phyloP scores from a whole-genome alignment of 2,797 vertebrate genomes.

The Anniella stebbinsi region DNA sequence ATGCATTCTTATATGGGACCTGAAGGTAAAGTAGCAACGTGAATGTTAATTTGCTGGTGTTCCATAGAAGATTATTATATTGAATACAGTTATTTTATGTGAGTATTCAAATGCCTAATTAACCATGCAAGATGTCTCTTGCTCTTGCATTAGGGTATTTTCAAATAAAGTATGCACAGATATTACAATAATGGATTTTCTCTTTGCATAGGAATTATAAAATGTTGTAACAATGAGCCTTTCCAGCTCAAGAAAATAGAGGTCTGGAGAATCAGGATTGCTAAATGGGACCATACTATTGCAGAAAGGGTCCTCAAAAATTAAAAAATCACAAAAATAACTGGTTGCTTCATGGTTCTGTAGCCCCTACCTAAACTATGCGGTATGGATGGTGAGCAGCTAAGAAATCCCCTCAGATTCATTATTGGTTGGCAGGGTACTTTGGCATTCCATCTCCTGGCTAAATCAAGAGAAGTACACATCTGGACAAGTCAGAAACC shows the following conservation, averaged over 20 bases:
- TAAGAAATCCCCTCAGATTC: neutral
- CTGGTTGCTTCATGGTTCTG: neutral
- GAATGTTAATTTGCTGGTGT: neutral
- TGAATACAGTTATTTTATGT: neutral
- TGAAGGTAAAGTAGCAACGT: neutral
- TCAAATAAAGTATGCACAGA: neutral
- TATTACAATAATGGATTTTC: neutral
- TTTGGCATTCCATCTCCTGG: neutral
- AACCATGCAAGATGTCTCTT: no score
- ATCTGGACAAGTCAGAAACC: neutral
- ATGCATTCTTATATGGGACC: neutral
- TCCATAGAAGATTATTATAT: neutral
- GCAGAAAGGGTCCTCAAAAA: neutral
- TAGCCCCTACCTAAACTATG: neutral
- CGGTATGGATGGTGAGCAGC: neutral
- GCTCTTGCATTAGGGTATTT: neutral
- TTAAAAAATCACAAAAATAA: neutral
- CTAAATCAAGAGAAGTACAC: neutral
- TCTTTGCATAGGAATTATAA: neutral
- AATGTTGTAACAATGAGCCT: neutral
- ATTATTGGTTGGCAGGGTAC: neutral
- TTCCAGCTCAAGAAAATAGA: neutral
- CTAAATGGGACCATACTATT: neutral
- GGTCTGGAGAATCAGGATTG: neutral
- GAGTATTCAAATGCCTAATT: neutral